Evolutionary conservation across 2,797 vertebrate species (phyloP), one percentile per base, ranked within the genome.

Genomic region (Eulemur mongoz): DNA sequence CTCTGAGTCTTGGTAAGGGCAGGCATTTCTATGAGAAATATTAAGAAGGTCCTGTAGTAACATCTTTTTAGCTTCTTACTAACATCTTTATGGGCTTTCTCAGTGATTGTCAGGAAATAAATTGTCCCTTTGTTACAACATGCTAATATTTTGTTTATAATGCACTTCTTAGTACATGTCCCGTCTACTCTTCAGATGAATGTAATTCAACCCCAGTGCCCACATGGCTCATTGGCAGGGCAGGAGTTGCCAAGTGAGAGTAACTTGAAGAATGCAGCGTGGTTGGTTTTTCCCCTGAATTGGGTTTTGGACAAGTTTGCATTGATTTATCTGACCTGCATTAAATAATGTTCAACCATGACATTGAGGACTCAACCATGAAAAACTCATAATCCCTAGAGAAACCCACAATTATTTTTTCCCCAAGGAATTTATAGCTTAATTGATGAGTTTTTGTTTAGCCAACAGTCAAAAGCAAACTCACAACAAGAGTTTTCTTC

Each of bases 221-320:
- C 1, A 6, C 23, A 9, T 2, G 7, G n/a, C 4, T 61, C 14
- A 2, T 1, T 1, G 18, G 8, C 35, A 25, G 23, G 40, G 40
- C 7, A n/a, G 5, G 5, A 72, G 1, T 25, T 0, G 8, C 30
- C 57, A 13, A 1, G 27, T 15, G 1, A 25, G 11, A 10, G 0
- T 8, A 32, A 43, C 20, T 4, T 2, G 30, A 45, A 22, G 17
- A 78, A 25, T 12, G 48, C 72, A 22, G 35, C 1, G 0, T 11
- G 35, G 84, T 25, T 11, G 0, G 1, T 13, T 72, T 61, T 15
- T 27, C 9, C 25, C 14, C 59, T 45, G 52, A 59, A 63, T 7
- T 27, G 0, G 57, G 0, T 20, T 10, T 18, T 48, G 38, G 50
- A 27, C 30, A 18, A 17, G 4, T 4, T 4, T 20, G 4, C 22